Evolutionary conservation across 2,888 invertebrate genomes (phyloP).

Genomic region (Actias luna): DNA sequence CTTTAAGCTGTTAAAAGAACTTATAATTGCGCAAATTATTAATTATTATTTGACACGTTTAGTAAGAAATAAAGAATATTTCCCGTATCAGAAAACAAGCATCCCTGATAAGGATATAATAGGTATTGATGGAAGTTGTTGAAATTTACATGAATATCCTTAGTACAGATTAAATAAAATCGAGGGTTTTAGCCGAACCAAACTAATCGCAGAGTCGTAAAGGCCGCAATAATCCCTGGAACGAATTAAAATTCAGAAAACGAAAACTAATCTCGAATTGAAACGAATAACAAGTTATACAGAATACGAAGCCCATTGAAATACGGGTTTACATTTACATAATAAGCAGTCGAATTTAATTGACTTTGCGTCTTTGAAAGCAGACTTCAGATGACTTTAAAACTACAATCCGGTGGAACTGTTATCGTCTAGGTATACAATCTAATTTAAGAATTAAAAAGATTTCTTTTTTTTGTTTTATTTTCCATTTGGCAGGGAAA

Average conservation of each 20-base stretch:
- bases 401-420: conserved; percentile 5
- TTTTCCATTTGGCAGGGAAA: too few relatives aligned
- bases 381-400: conserved; percentile 15
- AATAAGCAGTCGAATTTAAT: conserved; percentile 22
- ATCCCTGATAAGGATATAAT: too few relatives aligned
- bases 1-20: too few relatives aligned
- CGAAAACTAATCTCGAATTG: conserved; percentile 16
- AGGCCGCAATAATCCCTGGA: not conserved
- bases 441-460: too few relatives aligned
- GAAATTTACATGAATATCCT: too few relatives aligned
- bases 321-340: conserved; percentile 18
- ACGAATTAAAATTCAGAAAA: conserved; percentile 15
- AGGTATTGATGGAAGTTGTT: too few relatives aligned
- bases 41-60: too few relatives aligned
- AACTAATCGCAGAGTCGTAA: not conserved
- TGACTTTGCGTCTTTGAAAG: conserved; percentile 22
- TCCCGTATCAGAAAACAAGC: too few relatives aligned
- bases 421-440: not conserved
- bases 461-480: too few relatives aligned
- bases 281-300: conserved; percentile 11
- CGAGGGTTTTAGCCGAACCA: not conserved
- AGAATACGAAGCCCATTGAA: conserved; percentile 12
- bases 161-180: too few relatives aligned
- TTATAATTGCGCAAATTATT: too few relatives aligned
- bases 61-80: too few relatives aligned